Base-by-base conservation (phyloP, 2,113 vertebrate genomes). In the Corynorhinus townsendii region DNA sequence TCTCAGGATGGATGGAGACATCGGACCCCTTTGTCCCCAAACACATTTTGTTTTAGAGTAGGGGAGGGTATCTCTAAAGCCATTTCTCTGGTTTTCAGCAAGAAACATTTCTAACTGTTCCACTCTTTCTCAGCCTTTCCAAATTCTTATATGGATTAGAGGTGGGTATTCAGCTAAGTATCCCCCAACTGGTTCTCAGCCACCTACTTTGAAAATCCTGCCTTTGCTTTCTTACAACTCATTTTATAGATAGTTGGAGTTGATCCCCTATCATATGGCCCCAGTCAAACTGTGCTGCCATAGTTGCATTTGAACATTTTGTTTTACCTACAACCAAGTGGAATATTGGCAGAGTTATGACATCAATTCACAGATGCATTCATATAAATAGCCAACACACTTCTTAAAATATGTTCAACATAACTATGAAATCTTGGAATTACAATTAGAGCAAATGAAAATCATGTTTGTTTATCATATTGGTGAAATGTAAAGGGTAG, bases 351-450 rank as follows among this genome's bases (percentile, higher is more conserved):
- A 72, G 89, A 68, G 33, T 52, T 62, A 40, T 54, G 54, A 59
- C 62, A 89, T 91, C 38, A 49, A 2, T 89, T 91, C 68, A 81
- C 38, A 86, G 16, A 86, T 38, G 1, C 24, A 85, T n/a, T 40
- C 28, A 22, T 45, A 72, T 22, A 71, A 75, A 80, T 43, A 87
- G 38, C 43, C 71, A 92, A 28, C 64, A 28, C 12, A 49, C 40
- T 35, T 24, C 71, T 64, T 88, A 72, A 90, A 86, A 93, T 56
- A 81, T 68, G 9, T n/a, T 90, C 33, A 66, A 28, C n/a, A 54
- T 77, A 38, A 89, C 71, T 66, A 75, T 83, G 84, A 79, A 89
- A 93, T 89, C 28, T 91, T 81, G 20, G 66, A 94, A 73, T 77
- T 35, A 45, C 22, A 68, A 91, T 92, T 59, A 88, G n/a, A 90